Evolutionary conservation across 2,888 invertebrate genomes (phyloP).

Genomic region (Drosophila eohydei): DNA sequence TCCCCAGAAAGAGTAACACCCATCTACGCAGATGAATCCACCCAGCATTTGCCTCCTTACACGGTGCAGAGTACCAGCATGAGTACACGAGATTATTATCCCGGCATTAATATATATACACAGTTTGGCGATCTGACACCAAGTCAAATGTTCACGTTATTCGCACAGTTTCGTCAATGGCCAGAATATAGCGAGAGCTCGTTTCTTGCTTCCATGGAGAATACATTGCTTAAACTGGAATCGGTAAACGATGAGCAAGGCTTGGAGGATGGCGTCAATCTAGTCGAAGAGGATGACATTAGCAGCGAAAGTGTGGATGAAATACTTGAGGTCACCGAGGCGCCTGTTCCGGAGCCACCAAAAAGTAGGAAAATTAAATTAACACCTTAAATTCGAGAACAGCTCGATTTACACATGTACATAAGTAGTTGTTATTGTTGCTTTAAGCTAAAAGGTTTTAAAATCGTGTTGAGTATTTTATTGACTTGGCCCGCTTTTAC

Average conservation of each 20-base stretch:
- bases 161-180: conserved; percentile 87
- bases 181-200: conserved; percentile 88
- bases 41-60: conserved; percentile 71
- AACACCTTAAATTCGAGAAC: conserved; percentile 16
- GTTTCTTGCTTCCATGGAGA: conserved; percentile 88
- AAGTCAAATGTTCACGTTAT: conserved; percentile 88
- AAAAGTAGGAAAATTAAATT: conserved; percentile 43
- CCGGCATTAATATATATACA: conserved; percentile 89
- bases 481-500: conserved; percentile 3
- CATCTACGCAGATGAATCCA: conserved; percentile 61
- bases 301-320: conserved; percentile 49
- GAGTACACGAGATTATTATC: conserved; percentile 78
- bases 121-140: conserved; percentile 89
- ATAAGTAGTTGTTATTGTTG: conserved; percentile 38
- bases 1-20: conserved; percentile 26
- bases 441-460: conserved; percentile 34
- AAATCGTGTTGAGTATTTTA: conserved; percentile 15
- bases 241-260: conserved; percentile 81
- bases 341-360: conserved; percentile 7
- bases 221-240: conserved; percentile 86
- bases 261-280: conserved; percentile 67
- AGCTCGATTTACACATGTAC: conserved; percentile 23
- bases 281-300: conserved; percentile 80
- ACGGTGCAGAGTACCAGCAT: conserved; percentile 76
- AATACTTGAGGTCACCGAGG: conserved; percentile 27